phyloP scores from a whole-genome alignment of 2,888 invertebrate species.

The Ochropacha duplaris region DNA sequence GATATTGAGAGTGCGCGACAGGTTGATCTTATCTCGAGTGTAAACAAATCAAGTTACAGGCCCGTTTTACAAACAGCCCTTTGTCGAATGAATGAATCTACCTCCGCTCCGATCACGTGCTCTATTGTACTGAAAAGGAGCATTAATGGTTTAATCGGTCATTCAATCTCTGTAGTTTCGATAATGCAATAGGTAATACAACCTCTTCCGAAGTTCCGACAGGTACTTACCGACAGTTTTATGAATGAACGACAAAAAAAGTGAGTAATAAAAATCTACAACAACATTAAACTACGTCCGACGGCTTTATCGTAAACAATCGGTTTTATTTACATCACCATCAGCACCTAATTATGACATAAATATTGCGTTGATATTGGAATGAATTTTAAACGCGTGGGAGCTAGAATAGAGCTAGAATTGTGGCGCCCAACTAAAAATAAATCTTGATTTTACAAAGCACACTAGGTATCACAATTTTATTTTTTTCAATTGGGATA shows the following conservation, averaged over 20 bases:
- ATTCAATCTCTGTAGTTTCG: constrained; percentile 62
- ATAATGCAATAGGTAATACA: constrained; percentile 51
- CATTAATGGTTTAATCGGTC: constrained; percentile 72
- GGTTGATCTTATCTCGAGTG: constrained; percentile 6
- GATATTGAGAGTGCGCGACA: constrained; percentile 1
- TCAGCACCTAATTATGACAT: constrained; percentile 15
- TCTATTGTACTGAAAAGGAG: constrained; percentile 67
- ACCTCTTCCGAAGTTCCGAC: constrained; percentile 59
- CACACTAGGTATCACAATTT: too few relatives aligned
- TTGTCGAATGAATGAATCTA: constrained; percentile 66
- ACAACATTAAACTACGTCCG: constrained; percentile 47
- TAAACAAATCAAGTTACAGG: constrained; percentile 2
- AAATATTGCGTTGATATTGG: constrained; percentile 25
- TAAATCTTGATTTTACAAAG: background rate
- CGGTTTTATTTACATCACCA: constrained; percentile 40
- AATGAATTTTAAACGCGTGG: constrained; percentile 5
- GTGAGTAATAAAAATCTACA: constrained; percentile 20
- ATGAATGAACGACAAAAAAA: constrained; percentile 72
- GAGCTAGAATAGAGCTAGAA: constrained; percentile 1
- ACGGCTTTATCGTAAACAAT: constrained; percentile 60
- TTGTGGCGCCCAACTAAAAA: constrained; percentile 4
- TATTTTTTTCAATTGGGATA: too few relatives aligned
- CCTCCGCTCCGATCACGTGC: constrained; percentile 62
- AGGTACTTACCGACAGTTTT: constrained; percentile 42
- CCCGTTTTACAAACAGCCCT: constrained; percentile 42